Conservation (phyloP, 2,888 invertebrate genomes). For the Priocnemis perturbator region DNA sequence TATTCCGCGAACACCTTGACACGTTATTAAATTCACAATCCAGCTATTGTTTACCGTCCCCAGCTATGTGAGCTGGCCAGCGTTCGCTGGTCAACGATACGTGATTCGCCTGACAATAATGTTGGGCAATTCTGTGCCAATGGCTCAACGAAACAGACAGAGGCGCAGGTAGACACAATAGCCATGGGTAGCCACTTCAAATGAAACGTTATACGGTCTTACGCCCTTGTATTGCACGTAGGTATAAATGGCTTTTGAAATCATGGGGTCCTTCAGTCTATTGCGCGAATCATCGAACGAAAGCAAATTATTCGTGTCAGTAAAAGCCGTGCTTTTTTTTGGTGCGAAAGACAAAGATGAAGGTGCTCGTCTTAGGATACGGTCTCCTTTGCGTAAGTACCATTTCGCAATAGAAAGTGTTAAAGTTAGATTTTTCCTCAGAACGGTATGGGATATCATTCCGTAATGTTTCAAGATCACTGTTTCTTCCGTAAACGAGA, state of each 20-base stretch:
- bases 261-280: slow-evolving; percentile 59
- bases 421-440: too few relatives aligned
- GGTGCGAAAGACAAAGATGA: slow-evolving; percentile 45
- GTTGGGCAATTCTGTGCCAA: slow-evolving; percentile 62
- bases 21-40: slow-evolving; percentile 20
- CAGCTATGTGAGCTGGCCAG: slow-evolving; percentile 34
- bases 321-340: slow-evolving; percentile 10
- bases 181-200: slow-evolving; percentile 10
- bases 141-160: slow-evolving; percentile 55
- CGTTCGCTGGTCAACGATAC: slow-evolving; percentile 42
- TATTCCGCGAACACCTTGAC: slow-evolving; percentile 40
- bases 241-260: slow-evolving; percentile 66
- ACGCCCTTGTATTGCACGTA: slow-evolving; percentile 48
- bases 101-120: slow-evolving; percentile 55
- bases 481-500: too few relatives aligned
- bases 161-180: slow-evolving; percentile 52
- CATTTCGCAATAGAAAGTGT: too few relatives aligned
- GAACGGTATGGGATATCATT: too few relatives aligned
- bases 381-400: slow-evolving; percentile 61
- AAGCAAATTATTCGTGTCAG: slow-evolving; percentile 19
- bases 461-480: too few relatives aligned
- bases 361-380: slow-evolving; percentile 35
- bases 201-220: slow-evolving; percentile 26
- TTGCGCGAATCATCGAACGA: slow-evolving; percentile 18
- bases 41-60: slow-evolving; percentile 48